Evolutionary conservation across 2,797 vertebrate species (phyloP), one percentile per base, ranked within the genome.

Genomic region (Mastacembelus armatus): DNA sequence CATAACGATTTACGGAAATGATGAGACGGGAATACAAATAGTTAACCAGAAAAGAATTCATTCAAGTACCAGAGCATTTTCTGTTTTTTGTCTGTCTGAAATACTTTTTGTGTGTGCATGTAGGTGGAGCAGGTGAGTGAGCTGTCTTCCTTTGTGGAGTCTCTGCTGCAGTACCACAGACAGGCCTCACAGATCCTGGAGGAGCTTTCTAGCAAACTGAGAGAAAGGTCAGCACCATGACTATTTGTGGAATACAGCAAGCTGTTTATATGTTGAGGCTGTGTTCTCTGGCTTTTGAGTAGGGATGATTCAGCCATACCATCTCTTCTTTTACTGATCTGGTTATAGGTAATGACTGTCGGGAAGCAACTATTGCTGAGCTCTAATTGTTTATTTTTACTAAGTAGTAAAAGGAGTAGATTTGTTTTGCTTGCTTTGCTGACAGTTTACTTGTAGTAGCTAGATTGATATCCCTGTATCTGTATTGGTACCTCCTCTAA

Each of bases 51-150:
- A 14, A 59, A 45, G 18, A 47, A 21, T 67, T 22, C 10, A 12
- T 33, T n/a, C 11, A 21, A 12, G 12, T 4, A 6, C 4, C 6
- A 10, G 12, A 45, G 16, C n/a, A 22, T 4, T 51, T 38, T 39
- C 7, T 21, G 12, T 43, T 36, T 47, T 62, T 43, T 4, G 5
- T 61, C 27, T 57, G 26, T 57, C 10, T 68, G 10, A 64, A 66
- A 62, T 63, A 19, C 14, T 62, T 26, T 63, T 10, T 83, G 43
- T 55, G 38, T 71, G 27, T 50, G 33, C 2, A 5, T 68, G 79
- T 67, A 99, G 97, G 95, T 98, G 11, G 98, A 99, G 91, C 98
- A 98, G 89, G 97, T 99, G 87, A 96, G 94, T 89, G 98, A 98
- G 92, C 94, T 99, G 59, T 93, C 94, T 0, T 95, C 96, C 9